Base-by-base conservation (phyloP, 2,797 vertebrate species). In the Hapalemur alaotrensis region DNA sequence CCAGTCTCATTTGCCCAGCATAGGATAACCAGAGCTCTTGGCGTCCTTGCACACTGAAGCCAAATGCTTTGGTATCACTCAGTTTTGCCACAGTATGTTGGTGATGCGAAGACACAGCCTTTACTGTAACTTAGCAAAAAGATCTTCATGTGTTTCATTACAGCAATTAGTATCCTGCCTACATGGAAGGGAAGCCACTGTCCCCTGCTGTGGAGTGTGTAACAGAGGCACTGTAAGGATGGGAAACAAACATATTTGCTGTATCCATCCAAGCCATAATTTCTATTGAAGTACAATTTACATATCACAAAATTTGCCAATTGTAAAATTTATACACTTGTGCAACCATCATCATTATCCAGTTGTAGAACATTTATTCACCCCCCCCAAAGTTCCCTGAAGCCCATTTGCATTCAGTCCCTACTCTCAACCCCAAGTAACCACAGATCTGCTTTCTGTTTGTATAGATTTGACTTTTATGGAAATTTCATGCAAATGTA, bases 241-340 rank as follows among this genome's bases (percentile, higher is more conserved):
- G 38, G 41, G 54, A 93, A 76, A 78, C 38, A 92, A 86, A 72
- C 20, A 22, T 72, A 78, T 38, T 75, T 94, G 23, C 48, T 90
- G 1, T 79, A 28, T 78, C 43, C 1, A 18, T 46, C 50, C 52
- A 41, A 73, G 18, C 72, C 67, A 28, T 38, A 57, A 20, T 48
- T 92, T 93, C 95, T 52, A n/a, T 50, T 82, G 52, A 86, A 30
- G 32, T 84, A 48, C 46, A 83, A 83, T 80, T 79, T 69, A 72
- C 5, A 30, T 52, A 38, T 59, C 43, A 30, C 57, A 65, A 76
- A 59, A 73, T 52, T 63, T 78, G n/a, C 46, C 73, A 67, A n/a
- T 57, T 93, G 4, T 72, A 89, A 50, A 83, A 86, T 70, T 28
- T 82, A 18, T 67, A 54, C 65, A 80, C 32, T 80, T 85, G 43